phyloP scores from a whole-genome alignment of 2,888 invertebrate genomes.

The Drosophila siamana region DNA sequence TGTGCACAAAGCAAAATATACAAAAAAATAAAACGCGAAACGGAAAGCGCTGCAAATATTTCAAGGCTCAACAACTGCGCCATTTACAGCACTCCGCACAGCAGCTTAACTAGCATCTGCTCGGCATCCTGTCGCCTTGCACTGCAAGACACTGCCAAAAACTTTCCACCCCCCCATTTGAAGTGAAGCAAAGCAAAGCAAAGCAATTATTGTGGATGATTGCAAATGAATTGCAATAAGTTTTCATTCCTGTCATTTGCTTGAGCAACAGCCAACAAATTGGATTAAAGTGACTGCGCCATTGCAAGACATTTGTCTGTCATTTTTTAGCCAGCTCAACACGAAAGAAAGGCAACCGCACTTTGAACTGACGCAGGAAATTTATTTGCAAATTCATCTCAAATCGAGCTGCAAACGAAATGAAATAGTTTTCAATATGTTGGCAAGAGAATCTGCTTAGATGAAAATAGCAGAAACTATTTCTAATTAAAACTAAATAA shows the following conservation, averaged over 20 bases:
- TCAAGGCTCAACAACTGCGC: conserved; percentile 21
- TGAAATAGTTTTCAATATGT: no score
- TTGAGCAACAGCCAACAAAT: no score
- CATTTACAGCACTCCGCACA: conserved; percentile 7
- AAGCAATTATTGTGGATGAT: background rate
- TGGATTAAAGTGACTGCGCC: no score
- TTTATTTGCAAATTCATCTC: no score
- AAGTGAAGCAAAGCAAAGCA: background rate
- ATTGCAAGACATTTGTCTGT: no score
- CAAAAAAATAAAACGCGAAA: conserved; percentile 3
- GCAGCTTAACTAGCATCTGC: background rate
- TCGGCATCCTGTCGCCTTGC: background rate
- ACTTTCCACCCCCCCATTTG: background rate
- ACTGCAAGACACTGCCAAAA: background rate
- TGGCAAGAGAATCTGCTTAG: no score
- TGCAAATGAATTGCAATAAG: background rate
- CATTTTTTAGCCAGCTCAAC: no score
- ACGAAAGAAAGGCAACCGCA: no score
- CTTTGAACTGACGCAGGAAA: no score
- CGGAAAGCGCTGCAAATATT: conserved; percentile 14
- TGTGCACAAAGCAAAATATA: conserved; percentile 11
- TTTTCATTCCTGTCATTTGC: background rate
- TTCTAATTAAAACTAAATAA: no score
- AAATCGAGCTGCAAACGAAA: no score
- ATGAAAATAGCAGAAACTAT: no score